Evolutionary conservation across 2,113 vertebrate species (phyloP).

Genomic region (Machaerirhynchus nigripectus): DNA sequence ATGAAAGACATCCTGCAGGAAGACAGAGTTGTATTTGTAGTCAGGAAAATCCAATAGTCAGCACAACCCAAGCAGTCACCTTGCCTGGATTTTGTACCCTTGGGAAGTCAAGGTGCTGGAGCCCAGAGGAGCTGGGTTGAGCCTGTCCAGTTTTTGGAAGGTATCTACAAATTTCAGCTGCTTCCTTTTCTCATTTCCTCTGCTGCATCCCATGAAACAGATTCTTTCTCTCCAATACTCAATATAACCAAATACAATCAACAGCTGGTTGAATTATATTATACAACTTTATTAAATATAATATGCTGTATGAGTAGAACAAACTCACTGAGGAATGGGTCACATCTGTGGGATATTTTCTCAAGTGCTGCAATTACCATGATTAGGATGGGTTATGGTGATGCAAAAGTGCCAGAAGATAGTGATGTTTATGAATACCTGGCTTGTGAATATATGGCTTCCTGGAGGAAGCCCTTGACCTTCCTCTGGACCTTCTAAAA

Average conservation of each 20-base stretch:
- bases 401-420: not conserved
- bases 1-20: not conserved
- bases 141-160: not conserved
- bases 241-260: not conserved
- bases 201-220: not conserved
- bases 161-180: not conserved
- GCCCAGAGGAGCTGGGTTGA: not conserved
- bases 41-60: not conserved
- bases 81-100: not conserved
- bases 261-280: not conserved
- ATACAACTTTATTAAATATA: not conserved
- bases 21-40: not conserved
- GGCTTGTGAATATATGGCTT: not conserved
- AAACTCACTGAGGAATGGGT: not conserved
- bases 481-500: not conserved
- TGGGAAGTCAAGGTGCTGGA: not conserved
- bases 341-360: not conserved
- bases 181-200: not conserved
- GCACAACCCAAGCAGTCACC: not conserved
- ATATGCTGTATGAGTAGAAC: not conserved
- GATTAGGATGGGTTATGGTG: not conserved
- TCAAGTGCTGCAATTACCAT: not conserved
- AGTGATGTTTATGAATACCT: not conserved
- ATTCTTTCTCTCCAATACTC: not conserved
- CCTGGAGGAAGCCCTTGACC: not conserved